Base-by-base conservation (phyloP, 92 coral and sea anemone species). In the Phenganax subtilis region DNA sequence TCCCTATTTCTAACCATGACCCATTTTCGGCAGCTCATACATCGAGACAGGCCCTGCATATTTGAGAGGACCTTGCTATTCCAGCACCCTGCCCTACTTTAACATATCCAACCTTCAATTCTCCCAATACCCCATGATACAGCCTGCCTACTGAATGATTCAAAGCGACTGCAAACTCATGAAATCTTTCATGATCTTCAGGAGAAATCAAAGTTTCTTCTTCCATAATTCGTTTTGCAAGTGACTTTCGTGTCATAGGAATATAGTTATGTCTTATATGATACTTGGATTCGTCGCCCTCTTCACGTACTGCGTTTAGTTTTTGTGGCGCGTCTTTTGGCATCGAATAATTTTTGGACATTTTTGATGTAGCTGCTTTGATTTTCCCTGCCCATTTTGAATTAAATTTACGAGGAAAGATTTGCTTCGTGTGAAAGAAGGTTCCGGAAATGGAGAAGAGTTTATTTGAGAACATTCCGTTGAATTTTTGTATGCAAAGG, bases 221-320 rank as follows among this genome's bases (percentile, higher is more conserved):
- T 72, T 91, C 91, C 87, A 89, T 76, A 58, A 91, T 86, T 86
- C 88, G 80, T 30, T 88, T 86, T 17, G 89, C 88, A 44, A 91
- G 84, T 0, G 97, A 92, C 57, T 86, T 89, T 66, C 93, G 86
- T 14, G 97, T 91, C 97, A 91, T 91, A 0, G 97, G 97, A 44
- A 91, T 89, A 66, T 85, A 91, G 37, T 87, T 91, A 0, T 90
- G 91, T 54, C 89, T 88, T 15, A 91, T 92, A 57, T 84, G 77
- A 82, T 91, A 91, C 73, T 88, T 88, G 44, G 89, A 78, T 27
- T 74, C 58, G n/a, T 66, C 87, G 54, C 31, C 27, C 55, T 70
- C 81, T 76, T 76, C 81, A 0, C 57, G 59, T 6, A 25, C 54
- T 3, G 8, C 47, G 52, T 12, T 64, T 44, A 29, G 69, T 77